A percentile compares a stretch with the other conserved stretches of the same genome.
phyloP scores from a whole-genome alignment of 2,113 vertebrate genomes.

The Solea senegalensis region DNA sequence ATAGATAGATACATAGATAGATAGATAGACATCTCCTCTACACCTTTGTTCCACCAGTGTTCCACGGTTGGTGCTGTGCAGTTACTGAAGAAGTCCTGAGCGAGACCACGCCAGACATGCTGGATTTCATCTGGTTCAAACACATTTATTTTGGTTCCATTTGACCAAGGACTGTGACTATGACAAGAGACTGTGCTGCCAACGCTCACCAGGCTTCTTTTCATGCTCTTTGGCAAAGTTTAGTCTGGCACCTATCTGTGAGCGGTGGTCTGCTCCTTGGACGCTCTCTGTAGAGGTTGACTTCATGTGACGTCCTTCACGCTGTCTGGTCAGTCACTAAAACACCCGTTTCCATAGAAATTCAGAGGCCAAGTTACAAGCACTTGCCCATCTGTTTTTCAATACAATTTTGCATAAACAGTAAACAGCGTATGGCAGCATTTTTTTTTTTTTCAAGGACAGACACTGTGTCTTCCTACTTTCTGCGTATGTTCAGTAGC shows the following conservation, averaged over 20 bases:
- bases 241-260: not conserved
- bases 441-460: too few relatives aligned
- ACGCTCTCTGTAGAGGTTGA: not conserved
- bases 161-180: not conserved
- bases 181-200: not conserved
- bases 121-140: not conserved
- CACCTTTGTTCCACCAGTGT: too few relatives aligned
- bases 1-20: too few relatives aligned
- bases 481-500: too few relatives aligned
- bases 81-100: not conserved
- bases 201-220: not conserved
- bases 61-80: not conserved
- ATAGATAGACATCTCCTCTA: too few relatives aligned
- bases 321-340: not conserved
- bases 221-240: not conserved
- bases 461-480: not conserved
- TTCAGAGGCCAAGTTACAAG: not conserved
- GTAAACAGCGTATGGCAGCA: not conserved
- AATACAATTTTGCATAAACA: not conserved
- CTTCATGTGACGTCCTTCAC: not conserved
- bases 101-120: not conserved
- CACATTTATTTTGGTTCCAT: not conserved
- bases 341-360: not conserved
- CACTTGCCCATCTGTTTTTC: constrained; percentile 1
- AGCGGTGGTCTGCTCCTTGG: not conserved